phyloP scores from a whole-genome alignment of 2,797 vertebrate species.

The Oophaga sylvatica region DNA sequence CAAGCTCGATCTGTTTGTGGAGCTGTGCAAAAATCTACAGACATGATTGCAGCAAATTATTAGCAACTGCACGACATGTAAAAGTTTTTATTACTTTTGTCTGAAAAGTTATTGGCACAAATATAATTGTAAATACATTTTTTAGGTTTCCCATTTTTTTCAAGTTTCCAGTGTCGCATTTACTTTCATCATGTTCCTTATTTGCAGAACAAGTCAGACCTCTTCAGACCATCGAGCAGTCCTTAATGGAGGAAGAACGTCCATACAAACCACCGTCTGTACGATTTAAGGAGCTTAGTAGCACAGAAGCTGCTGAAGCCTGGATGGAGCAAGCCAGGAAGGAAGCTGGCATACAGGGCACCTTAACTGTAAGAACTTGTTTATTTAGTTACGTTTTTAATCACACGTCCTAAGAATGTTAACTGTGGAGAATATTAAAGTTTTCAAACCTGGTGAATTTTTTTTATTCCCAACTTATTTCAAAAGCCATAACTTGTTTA shows the following conservation, averaged over 20 bases:
- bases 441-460: no score
- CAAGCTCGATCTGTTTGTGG: no score
- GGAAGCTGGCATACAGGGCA: constrained; percentile 79
- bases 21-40: no score
- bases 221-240: constrained; percentile 69
- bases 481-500: no score
- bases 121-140: background rate
- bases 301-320: constrained; percentile 75
- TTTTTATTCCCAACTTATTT: no score
- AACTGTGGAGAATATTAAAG: no score
- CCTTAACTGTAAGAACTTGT: constrained; percentile 80
- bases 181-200: background rate
- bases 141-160: background rate
- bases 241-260: constrained; percentile 69
- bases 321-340: constrained; percentile 78
- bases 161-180: background rate
- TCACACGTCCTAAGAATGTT: no score
- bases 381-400: background rate
- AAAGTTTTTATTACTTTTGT: background rate
- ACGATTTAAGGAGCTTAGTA: constrained; percentile 68
- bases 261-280: constrained; percentile 61
- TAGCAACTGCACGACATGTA: background rate
- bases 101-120: background rate
- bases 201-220: constrained; percentile 6
- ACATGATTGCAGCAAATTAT: background rate